Evolutionary conservation across 2,797 vertebrate species (phyloP).

Genomic region (Parotocinclus haroldoi): DNA sequence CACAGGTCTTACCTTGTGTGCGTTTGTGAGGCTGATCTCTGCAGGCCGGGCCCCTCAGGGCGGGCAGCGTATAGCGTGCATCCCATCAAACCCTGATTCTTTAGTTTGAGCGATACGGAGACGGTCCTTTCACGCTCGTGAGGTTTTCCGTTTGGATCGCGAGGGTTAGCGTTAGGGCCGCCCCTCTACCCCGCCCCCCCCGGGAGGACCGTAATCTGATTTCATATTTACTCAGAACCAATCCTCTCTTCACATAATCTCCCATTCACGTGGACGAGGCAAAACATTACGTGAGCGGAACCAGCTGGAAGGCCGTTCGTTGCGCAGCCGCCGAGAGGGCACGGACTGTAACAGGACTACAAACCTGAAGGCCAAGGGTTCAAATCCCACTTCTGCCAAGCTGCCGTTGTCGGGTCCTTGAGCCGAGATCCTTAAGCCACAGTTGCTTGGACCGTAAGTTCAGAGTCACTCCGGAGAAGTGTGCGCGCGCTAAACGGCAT

Average conservation of each 20-base stretch:
- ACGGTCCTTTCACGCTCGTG: slow-evolving; percentile 60
- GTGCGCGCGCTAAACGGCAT: too few relatives aligned
- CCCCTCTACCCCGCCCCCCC: slow-evolving; percentile 55
- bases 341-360: background rate
- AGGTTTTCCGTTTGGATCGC: slow-evolving; percentile 53
- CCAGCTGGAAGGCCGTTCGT: slow-evolving; percentile 2
- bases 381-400: too few relatives aligned
- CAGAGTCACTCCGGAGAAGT: too few relatives aligned
- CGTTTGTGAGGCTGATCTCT: slow-evolving; percentile 21
- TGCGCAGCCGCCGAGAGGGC: too few relatives aligned
- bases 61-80: slow-evolving; percentile 75
- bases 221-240: slow-evolving; percentile 71
- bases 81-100: slow-evolving; percentile 69
- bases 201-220: slow-evolving; percentile 69
- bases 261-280: slow-evolving; percentile 41
- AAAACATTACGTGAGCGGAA: slow-evolving; percentile 45
- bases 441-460: too few relatives aligned
- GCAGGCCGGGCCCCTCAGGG: slow-evolving; percentile 61
- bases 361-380: too few relatives aligned
- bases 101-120: slow-evolving; percentile 48
- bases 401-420: too few relatives aligned
- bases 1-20: slow-evolving; percentile 44
- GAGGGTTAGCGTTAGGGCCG: slow-evolving; percentile 67
- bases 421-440: too few relatives aligned
- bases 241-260: slow-evolving; percentile 71